phyloP scores from a whole-genome alignment of 2,113 vertebrate species.

The cattle (Bos taurus) region DNA sequence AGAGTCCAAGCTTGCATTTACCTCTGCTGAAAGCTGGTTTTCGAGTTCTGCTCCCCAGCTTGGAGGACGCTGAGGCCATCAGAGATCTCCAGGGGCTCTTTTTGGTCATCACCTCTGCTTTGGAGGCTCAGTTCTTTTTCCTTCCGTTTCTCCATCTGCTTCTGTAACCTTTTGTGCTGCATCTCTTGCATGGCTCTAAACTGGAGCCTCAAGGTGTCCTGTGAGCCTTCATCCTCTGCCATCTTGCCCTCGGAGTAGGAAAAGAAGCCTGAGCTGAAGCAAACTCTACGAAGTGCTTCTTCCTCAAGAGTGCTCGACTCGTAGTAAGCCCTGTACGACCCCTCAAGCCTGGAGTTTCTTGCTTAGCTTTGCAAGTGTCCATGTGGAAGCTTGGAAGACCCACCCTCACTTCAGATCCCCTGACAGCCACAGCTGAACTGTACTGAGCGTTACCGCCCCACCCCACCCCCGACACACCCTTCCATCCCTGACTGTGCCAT shows the following conservation, averaged over 20 bases:
- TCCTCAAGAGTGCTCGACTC: neutral
- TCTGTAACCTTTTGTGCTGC: constrained; percentile 82
- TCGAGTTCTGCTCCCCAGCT: constrained; percentile 31
- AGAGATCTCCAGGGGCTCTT: constrained; percentile 8
- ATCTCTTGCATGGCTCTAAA: constrained; percentile 90
- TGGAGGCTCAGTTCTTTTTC: constrained; percentile 66
- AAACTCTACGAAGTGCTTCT: neutral
- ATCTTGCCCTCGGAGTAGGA: constrained; percentile 63
- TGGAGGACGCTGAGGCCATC: constrained; percentile 76
- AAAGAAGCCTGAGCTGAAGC: neutral
- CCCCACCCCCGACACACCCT: neutral
- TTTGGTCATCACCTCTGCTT: neutral
- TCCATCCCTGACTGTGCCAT: neutral
- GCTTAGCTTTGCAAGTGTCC: neutral
- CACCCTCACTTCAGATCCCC: neutral
- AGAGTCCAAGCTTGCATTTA: constrained; percentile 51
- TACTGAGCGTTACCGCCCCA: neutral
- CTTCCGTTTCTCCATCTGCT: constrained; percentile 79
- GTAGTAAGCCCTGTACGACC: too few species aligned
- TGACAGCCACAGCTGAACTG: neutral
- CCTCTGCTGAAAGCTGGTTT: constrained; percentile 75
- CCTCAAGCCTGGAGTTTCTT: neutral
- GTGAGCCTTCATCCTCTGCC: constrained; percentile 73
- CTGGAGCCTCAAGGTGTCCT: constrained; percentile 84
- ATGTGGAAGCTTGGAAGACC: neutral